Conservation (phyloP, 2,797 vertebrate genomes). For the Decapterus maruadsi region DNA sequence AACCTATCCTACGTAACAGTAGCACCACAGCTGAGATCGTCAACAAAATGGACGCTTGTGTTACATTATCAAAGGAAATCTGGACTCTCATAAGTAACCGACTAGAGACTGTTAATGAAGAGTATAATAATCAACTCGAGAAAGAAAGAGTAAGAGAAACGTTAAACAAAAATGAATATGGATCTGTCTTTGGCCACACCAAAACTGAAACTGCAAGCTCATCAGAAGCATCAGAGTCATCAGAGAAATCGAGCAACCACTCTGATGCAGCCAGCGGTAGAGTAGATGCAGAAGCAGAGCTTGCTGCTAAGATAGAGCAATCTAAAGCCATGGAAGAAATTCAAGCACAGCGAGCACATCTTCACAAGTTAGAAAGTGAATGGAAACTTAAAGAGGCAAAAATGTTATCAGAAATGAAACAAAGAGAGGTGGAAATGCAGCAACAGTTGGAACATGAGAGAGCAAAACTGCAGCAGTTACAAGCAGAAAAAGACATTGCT, state of each 20-base stretch:
- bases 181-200: constrained; percentile 24
- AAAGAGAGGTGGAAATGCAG: too few species aligned
- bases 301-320: too few species aligned
- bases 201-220: constrained; percentile 19
- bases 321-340: not conserved
- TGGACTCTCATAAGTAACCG: constrained; percentile 32
- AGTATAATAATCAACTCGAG: constrained; percentile 30
- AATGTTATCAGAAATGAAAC: fast-evolving
- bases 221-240: not conserved
- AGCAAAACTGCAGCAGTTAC: too few species aligned
- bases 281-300: not conserved
- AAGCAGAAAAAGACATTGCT: too few species aligned
- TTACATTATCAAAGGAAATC: constrained; percentile 35
- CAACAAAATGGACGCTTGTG: constrained; percentile 47
- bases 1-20: constrained; percentile 35
- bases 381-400: not conserved
- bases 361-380: constrained; percentile 10
- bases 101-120: constrained; percentile 30
- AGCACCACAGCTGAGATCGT: constrained; percentile 42
- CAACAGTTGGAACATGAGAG: too few species aligned
- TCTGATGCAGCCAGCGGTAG: constrained; percentile 2
- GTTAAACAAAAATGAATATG: constrained; percentile 33
- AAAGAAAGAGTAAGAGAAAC: constrained; percentile 20
- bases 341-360: constrained; percentile 19
- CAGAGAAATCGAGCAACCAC: not conserved